Evolutionary conservation across 2,888 invertebrate species (phyloP).

Genomic region (Plebejus anna): DNA sequence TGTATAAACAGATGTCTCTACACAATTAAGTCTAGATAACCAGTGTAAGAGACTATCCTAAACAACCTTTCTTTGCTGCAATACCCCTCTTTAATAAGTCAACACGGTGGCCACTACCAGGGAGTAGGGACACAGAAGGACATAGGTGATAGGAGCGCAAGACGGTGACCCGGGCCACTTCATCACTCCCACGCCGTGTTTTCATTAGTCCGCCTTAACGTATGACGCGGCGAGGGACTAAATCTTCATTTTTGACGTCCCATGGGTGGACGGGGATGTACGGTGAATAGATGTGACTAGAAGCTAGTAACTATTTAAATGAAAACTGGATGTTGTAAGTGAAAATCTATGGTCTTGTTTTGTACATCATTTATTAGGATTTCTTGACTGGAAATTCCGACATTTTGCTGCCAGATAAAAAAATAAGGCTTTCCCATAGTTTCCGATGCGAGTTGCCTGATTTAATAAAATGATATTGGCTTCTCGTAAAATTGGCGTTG

Average conservation of each 20-base stretch:
- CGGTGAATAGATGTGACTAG: constrained; percentile 45
- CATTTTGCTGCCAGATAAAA: no score
- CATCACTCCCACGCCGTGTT: constrained; percentile 69
- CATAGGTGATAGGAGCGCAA: not conserved
- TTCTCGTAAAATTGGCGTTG: no score
- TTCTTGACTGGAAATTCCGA: no score
- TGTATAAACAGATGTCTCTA: not conserved
- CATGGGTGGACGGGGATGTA: constrained; percentile 55
- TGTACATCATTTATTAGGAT: no score
- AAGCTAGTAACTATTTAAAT: not conserved
- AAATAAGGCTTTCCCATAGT: no score
- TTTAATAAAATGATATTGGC: no score
- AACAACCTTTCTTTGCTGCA: no score
- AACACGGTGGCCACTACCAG: not conserved
- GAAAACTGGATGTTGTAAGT: not conserved
- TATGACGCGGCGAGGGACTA: constrained; percentile 77
- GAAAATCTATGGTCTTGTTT: no score
- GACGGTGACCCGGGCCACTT: constrained; percentile 47
- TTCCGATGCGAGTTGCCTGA: no score
- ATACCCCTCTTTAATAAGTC: not conserved
- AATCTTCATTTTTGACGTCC: constrained; percentile 80
- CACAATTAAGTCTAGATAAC: not conserved
- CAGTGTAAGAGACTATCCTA: no score
- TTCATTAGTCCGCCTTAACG: constrained; percentile 74
- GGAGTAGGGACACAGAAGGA: not conserved